phyloP scores from a whole-genome alignment of 92 coral and sea anemone genomes.

The Palythoa heliodiscus region DNA sequence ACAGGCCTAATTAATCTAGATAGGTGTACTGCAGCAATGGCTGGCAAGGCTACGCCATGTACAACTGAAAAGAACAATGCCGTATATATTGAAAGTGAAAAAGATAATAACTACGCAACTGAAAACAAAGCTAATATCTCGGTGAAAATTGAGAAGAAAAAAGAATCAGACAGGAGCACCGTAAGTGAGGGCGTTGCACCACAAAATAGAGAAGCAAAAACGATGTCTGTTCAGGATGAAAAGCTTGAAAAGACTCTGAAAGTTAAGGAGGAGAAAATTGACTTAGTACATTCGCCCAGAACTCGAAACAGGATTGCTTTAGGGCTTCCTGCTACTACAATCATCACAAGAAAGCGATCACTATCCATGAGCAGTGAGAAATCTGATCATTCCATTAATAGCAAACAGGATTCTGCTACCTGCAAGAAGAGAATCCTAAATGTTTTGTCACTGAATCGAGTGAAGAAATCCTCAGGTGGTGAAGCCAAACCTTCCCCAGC shows the following conservation, averaged over 20 bases:
- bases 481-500: not conserved
- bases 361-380: conserved; percentile 41
- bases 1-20: conserved; percentile 13
- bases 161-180: not conserved
- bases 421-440: conserved; percentile 8
- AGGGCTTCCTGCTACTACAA: conserved; percentile 12
- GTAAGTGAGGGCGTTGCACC: not conserved
- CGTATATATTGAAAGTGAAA: not conserved
- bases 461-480: not conserved
- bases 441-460: not conserved
- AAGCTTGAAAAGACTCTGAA: not conserved
- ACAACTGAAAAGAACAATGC: conserved; percentile 4
- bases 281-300: conserved; percentile 23
- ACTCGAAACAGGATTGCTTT: conserved; percentile 24
- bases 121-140: not conserved
- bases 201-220: not conserved
- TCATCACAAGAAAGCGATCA: conserved; percentile 37
- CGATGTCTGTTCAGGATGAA: not conserved
- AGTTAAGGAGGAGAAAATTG: conserved; percentile 6
- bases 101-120: not conserved
- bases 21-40: conserved; percentile 1
- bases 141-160: not conserved
- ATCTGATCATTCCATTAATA: conserved; percentile 23
- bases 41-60: not conserved
- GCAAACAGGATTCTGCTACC: not conserved